Evolutionary conservation across 2,113 vertebrate species (phyloP), one percentile per base, ranked within the genome.

Genomic region (Psilopogon haemacephalus): DNA sequence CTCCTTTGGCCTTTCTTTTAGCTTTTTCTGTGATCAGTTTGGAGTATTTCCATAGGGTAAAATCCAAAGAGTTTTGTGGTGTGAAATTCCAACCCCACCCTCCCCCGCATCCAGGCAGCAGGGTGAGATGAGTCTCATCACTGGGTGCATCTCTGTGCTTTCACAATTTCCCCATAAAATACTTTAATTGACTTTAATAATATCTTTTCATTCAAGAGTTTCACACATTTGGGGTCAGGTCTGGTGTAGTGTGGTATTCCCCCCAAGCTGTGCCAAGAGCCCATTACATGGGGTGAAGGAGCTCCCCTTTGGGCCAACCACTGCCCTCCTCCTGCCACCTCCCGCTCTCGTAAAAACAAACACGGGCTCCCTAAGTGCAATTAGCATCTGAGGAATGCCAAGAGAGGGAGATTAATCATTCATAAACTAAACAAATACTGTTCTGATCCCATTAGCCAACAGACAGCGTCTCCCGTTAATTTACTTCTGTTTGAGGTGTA

Each of bases 361-460:
- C 90, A 73, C 15, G 2, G 89, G 76, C 85, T 96, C 82, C 85
- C 80, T 95, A 91, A 94, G 94, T 94, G 95, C 91, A 94, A 92
- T 96, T 96, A 95, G 93, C 90, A 94, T 92, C 86, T 13, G 4
- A 87, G 84, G 94, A 97, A 96, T 95, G 92, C 93, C 4, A 24
- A 93, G 80, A 90, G 91, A 94, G 46, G 73, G 82, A 93, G 74
- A 96, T 97, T 96, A 95, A 95, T 97, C 95, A 96, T 95, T 96
- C 96, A 96, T 97, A 96, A 96, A 92, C 94, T 96, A 96, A 96
- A 95, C 94, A 97, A 97, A 97, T 96, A 94, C 73, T 70, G 83
- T 79, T 94, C 96, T 95, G 94, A 96, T 96, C 96, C 94, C 96
- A 97, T 96, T 96, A 96, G 90, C 89, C 91, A 64, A 78, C 78